Evolutionary conservation across 2,888 invertebrate species (phyloP), one percentile per base, ranked within the genome.

Genomic region (Tineola bisselliella): DNA sequence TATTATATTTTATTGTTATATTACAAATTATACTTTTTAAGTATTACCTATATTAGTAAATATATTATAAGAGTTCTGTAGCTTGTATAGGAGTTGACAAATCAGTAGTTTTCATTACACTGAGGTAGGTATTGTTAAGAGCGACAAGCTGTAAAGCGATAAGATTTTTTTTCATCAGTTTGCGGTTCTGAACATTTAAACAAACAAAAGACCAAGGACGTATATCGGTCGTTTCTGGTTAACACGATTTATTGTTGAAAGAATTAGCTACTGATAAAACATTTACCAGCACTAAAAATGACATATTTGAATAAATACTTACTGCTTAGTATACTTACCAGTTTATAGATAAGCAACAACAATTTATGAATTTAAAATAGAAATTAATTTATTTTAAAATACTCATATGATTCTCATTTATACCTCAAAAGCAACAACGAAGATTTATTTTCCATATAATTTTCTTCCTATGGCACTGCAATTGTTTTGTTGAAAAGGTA

Each of bases 171-270:
- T 38, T 38, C 38, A 38, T 12, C 38, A 38, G 10, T 38, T 38
- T 38, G 38, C 38, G 38, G 38, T n/a, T 6, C 38, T 38, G 15
- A 48, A 48, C 44, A 44, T n/a, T 44, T 44, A 44, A 44, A 44
- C 18, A 48, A 48, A 48, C 13, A 48, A 18, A 48, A 48, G 48
- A 15, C 48, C 48, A 48, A 48, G 48, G 48, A 48, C 48, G n/a
- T 48, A n/a, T n/a, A 18, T 38, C 15, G 48, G 48, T 48, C 48
- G 48, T 48, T 48, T 48, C 15, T 44, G 17, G 48, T 18, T 11
- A 15, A 4, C 17, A 8, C 17, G 4, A 8, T 15, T 18, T 13
- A n/a, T n/a, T n/a, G n/a, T 8, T 12, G 6, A 12, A 18, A 18
- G 48, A 12, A 48, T 48, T 48, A 15, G 48, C 18, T 15, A 48